Percentiles rank a stretch among this genome's conserved stretches.
Evolutionary conservation across 2,113 vertebrate species (phyloP).

Genomic region (Callipepla californica): DNA sequence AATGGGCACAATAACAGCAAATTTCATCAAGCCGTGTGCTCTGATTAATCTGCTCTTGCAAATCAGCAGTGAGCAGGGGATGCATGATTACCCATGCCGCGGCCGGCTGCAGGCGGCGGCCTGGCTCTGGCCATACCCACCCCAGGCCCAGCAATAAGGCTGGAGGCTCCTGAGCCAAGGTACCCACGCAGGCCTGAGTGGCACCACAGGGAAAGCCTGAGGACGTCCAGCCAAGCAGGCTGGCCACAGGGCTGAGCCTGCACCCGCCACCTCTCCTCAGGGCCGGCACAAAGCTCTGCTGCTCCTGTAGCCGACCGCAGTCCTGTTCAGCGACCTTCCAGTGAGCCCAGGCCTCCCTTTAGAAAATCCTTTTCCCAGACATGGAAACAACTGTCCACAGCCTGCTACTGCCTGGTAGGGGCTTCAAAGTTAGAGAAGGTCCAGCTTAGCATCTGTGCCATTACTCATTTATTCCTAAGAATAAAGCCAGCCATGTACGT

Average conservation of each 20-base stretch:
- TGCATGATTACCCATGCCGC: conserved; percentile 92
- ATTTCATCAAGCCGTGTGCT: conserved; percentile 97
- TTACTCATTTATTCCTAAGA: rapidly evolving
- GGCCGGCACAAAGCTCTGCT: background rate
- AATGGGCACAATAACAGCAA: conserved; percentile 99
- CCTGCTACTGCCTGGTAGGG: background rate
- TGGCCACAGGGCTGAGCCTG: background rate
- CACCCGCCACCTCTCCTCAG: background rate
- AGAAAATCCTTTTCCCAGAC: rapidly evolving
- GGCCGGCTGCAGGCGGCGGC: conserved; percentile 82
- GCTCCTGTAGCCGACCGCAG: rapidly evolving
- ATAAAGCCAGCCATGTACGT: rapidly evolving
- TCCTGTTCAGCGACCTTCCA: rapidly evolving
- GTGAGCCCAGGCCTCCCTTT: background rate
- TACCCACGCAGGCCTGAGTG: conserved; percentile 58
- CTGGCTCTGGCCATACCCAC: conserved; percentile 67
- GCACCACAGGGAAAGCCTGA: rapidly evolving
- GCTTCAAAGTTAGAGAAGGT: background rate
- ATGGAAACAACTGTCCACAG: rapidly evolving
- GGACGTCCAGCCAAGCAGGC: background rate
- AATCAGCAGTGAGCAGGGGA: conserved; percentile 91
- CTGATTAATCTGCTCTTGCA: conserved; percentile 99
- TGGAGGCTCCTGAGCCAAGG: conserved; percentile 36
- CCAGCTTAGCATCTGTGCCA: rapidly evolving
- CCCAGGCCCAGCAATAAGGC: conserved; percentile 68